Evolutionary conservation across 2,888 invertebrate genomes (phyloP).

Genomic region (Hemicrepidius hirtus): DNA sequence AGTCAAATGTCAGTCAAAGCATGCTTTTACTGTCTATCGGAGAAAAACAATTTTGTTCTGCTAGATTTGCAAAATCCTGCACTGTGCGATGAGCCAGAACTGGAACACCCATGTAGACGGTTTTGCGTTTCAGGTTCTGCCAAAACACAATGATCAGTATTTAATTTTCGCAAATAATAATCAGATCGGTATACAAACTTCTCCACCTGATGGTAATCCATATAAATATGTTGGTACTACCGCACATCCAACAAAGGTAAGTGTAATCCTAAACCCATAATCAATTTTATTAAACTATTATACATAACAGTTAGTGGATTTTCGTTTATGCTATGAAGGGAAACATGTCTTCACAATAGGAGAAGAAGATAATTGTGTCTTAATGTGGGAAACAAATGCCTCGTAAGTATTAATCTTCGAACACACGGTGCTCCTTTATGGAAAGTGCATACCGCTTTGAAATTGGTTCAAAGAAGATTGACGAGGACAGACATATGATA

Average conservation of each 20-base stretch:
- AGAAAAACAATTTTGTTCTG: too few species aligned
- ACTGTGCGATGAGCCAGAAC: too few species aligned
- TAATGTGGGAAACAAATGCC: constrained; percentile 76
- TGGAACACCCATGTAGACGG: too few species aligned
- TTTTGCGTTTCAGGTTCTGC: constrained; percentile 68
- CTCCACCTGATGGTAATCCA: constrained; percentile 85
- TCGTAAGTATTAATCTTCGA: constrained; percentile 70
- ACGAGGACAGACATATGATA: too few species aligned
- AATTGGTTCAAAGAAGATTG: too few species aligned
- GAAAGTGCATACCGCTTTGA: too few species aligned
- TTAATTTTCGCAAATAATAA: constrained; percentile 79
- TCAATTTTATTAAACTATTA: background rate
- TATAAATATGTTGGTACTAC: constrained; percentile 78
- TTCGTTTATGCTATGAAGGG: constrained; percentile 71
- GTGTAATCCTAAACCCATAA: constrained; percentile 25
- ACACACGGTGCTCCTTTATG: too few species aligned
- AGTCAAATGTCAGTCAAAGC: too few species aligned
- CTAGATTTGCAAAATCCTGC: too few species aligned
- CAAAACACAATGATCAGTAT: constrained; percentile 70
- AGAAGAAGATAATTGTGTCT: constrained; percentile 72
- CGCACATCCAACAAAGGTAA: constrained; percentile 80
- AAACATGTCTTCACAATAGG: constrained; percentile 76
- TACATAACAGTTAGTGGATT: constrained; percentile 67
- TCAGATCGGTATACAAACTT: constrained; percentile 80
- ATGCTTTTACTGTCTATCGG: too few species aligned